Base-by-base conservation (phyloP, 1,140 invertebrate species). In the Aphidius ervi region DNA sequence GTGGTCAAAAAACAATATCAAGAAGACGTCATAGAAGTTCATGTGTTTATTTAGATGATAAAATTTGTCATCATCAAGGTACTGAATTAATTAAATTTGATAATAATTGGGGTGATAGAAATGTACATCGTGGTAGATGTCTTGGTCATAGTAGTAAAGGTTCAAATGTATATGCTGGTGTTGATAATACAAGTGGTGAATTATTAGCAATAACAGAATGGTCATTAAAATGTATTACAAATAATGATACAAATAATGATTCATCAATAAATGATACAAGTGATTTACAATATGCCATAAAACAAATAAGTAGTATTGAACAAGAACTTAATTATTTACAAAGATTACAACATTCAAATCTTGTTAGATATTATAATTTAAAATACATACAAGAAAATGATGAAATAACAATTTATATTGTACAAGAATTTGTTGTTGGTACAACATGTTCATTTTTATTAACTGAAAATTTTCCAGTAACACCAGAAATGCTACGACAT, bases 341-440 rank as follows among this genome's bases (percentile, higher is more conserved):
- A 6, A 86, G 85, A 69, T 72, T 93, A 6, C 81, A 85, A 67
- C 90, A 92, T 76, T 74, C 79, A 39, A 88, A 91, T 81, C 78
- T 93, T 6, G 82, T 89, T 9, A 82, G 86, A 66, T 92, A 91
- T 77, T 76, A 89, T 53, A 87, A 86, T 65, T 85, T 92, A 68
- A 84, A 84, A 65, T 86, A 86, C 71, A 65, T 82, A 5, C 71
- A 81, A 46, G 80, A 87, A 40, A 81, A 82, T 56, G 82, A 86
- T 53, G 82, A 81, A 61, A 65, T 86, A 58, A 66, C 82, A 1
- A 78, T 88, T 10, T 82, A 86, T 66, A 72, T 88, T 50, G 74
- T 87, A 20, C 83, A 87, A 72, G 90, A 93, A 71, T 90, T 87
- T 75, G 80, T 87, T 58, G 76, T 82, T 63, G 77, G 71, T 70